phyloP scores from a whole-genome alignment of 30 jellyfish, hydroid and myxozoan genomes.

The Mastigias papua region DNA sequence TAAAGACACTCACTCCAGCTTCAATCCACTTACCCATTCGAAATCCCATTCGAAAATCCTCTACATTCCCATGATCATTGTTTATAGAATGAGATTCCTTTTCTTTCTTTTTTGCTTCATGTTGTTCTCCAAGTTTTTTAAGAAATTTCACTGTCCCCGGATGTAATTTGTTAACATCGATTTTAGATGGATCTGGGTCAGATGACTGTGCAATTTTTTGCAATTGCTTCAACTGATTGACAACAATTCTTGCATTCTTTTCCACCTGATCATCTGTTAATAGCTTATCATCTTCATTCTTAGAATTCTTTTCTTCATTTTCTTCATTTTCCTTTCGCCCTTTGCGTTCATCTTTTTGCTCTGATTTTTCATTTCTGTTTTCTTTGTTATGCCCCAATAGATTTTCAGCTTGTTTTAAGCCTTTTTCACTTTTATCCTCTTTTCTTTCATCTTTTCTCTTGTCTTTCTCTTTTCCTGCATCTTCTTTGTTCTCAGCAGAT shows the following conservation, averaged over 20 bases:
- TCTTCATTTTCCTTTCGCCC: constrained; percentile 7
- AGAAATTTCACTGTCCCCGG: constrained; percentile 95
- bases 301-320: constrained; percentile 20
- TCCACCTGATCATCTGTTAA: constrained; percentile 89
- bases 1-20: too few relatives aligned
- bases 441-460: constrained; percentile 21
- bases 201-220: constrained; percentile 95
- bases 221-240: constrained; percentile 84
- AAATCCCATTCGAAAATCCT: not conserved
- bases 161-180: constrained; percentile 90
- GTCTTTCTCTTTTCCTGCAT: constrained; percentile 16
- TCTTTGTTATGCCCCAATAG: constrained; percentile 52
- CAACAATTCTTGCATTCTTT: constrained; percentile 85
- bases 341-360: constrained; percentile 2
- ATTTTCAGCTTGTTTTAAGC: constrained; percentile 42
- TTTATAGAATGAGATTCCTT: not conserved
- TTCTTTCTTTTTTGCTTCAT: constrained; percentile 51
- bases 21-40: too few relatives aligned
- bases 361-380: not conserved
- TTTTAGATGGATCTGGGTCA: constrained; percentile 94
- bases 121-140: constrained; percentile 95
- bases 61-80: not conserved
- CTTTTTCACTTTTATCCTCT: constrained; percentile 16
- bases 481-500: constrained; percentile 15
- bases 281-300: constrained; percentile 20